Percentiles rank a stretch among this genome's conserved stretches.
Conservation (phyloP, 2,888 invertebrate genomes). For the Nephrotoma flavescens region DNA sequence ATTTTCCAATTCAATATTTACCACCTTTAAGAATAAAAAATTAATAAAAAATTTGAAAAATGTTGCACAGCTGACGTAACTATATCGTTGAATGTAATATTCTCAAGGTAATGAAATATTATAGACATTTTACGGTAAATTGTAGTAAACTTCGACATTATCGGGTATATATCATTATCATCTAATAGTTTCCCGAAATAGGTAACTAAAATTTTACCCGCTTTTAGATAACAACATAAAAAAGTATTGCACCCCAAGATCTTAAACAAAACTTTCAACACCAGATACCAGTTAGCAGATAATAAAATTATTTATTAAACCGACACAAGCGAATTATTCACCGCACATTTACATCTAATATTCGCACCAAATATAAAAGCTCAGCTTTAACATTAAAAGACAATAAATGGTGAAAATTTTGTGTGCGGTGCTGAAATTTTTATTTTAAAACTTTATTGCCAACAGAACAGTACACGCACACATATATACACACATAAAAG, state of each 20-base stretch:
- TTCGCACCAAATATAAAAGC: neutral
- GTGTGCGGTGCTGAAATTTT: neutral
- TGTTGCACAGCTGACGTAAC: no score
- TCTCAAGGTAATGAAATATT: no score
- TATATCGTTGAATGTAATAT: no score
- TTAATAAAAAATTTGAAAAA: no score
- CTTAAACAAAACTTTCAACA: neutral
- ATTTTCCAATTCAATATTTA: no score
- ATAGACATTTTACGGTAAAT: no score
- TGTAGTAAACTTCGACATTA: no score
- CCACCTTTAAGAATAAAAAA: no score
- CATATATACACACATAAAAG: no score
- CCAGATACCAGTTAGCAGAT: neutral
- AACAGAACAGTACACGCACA: neutral
- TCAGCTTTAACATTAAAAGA: neutral
- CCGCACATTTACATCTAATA: neutral
- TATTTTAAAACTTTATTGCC: neutral
- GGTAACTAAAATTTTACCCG: no score
- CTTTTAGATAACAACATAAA: neutral
- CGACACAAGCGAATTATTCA: neutral
- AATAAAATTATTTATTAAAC: neutral
- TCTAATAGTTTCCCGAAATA: no score
- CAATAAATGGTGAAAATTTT: neutral
- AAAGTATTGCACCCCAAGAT: neutral
- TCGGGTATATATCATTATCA: no score